Conservation (phyloP, 37 sponge, comb jelly and placozoan genomes). For the Amphimedon queenslandica region DNA sequence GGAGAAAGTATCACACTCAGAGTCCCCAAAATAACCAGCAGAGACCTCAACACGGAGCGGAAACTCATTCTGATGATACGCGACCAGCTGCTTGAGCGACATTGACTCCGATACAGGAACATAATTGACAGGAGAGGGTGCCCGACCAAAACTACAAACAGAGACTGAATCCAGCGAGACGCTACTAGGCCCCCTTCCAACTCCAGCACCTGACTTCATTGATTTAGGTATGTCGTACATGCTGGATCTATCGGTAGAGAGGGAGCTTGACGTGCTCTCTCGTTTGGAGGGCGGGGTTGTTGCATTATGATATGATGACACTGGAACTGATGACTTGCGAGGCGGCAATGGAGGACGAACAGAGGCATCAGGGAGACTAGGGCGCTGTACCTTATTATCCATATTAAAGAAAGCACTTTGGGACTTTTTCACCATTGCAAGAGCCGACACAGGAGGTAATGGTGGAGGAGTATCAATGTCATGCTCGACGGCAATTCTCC, state of each 20-base stretch:
- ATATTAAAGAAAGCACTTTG: neutral
- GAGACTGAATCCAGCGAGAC: neutral
- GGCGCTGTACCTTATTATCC: neutral
- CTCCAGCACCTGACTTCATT: neutral
- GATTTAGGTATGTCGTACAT: neutral
- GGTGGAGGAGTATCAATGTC: no score
- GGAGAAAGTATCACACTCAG: slow-evolving; percentile 1
- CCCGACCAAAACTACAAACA: no score
- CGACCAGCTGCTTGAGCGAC: neutral
- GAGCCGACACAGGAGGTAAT: no score
- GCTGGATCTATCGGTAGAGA: neutral
- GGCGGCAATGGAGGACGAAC: neutral
- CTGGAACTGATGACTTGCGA: neutral
- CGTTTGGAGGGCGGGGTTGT: neutral
- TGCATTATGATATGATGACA: neutral
- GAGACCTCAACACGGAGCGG: neutral
- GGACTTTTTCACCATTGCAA: no score
- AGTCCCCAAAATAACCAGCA: neutral
- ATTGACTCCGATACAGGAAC: neutral
- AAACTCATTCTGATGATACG: slow-evolving; percentile 1
- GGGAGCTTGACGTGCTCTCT: neutral
- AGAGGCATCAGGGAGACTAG: neutral
- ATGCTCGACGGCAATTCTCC: no score
- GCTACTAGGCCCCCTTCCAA: neutral
- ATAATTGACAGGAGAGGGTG: neutral